Percentiles rank a stretch among this genome's conserved stretches.
Conservation (phyloP, 2,888 invertebrate genomes). For the Deilephila porcellus region DNA sequence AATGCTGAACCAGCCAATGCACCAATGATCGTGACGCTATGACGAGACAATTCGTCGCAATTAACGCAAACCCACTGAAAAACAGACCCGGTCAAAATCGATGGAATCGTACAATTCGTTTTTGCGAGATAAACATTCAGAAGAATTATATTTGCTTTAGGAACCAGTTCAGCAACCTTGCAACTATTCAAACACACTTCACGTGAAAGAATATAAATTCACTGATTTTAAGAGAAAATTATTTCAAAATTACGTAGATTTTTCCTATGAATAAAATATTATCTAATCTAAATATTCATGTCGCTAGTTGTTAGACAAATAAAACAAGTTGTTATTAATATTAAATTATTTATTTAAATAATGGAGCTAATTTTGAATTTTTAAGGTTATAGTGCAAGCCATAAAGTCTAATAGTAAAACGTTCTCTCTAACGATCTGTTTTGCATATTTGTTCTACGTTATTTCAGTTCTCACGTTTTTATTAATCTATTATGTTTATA, state of each 20-base stretch:
- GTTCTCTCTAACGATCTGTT: conserved; percentile 54
- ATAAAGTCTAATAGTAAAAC: conserved; percentile 53
- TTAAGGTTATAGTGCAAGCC: conserved; percentile 44
- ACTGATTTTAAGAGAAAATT: conserved; percentile 29
- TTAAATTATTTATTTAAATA: conserved; percentile 9
- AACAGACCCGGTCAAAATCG: conserved; percentile 15
- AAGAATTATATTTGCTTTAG: background rate
- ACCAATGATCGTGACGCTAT: conserved; percentile 38
- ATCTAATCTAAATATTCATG: background rate
- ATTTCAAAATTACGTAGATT: background rate
- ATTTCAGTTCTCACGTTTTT: conserved; percentile 53
- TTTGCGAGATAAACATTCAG: background rate
- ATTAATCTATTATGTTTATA: conserved; percentile 47
- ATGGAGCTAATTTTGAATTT: background rate
- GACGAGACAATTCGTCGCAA: conserved; percentile 44
- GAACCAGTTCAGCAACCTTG: background rate
- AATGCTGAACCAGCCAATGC: conserved; percentile 40
- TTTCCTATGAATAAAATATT: background rate
- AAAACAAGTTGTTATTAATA: background rate
- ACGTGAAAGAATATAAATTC: background rate
- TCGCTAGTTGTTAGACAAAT: background rate
- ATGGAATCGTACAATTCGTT: conserved; percentile 21
- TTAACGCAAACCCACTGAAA: conserved; percentile 35
- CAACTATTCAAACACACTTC: background rate
- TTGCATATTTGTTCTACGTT: conserved; percentile 53